A percentile compares a stretch with the other conserved stretches of the same genome.
Evolutionary conservation across 2,113 vertebrate genomes (phyloP).

Genomic region (Neodontobutis hainanensis): DNA sequence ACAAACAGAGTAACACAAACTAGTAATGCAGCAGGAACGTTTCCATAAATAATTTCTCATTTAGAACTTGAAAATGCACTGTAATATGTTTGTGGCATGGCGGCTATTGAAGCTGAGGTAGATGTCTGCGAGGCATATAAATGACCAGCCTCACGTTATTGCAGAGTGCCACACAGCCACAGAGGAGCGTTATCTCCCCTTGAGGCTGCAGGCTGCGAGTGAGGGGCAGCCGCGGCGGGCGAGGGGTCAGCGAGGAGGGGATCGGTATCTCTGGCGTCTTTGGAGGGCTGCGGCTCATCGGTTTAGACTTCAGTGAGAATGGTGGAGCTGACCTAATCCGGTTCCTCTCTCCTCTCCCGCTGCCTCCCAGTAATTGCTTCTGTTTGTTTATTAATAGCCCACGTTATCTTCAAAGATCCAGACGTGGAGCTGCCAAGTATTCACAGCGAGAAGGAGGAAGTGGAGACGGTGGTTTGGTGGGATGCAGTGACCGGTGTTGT

Average conservation of each 20-base stretch:
- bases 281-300: constrained; percentile 76
- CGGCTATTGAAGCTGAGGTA: not conserved
- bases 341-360: constrained; percentile 62
- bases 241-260: constrained; percentile 65
- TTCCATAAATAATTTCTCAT: too few species aligned
- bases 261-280: constrained; percentile 72
- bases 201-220: constrained; percentile 51
- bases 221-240: constrained; percentile 55
- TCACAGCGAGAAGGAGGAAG: constrained; percentile 46
- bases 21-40: too few species aligned
- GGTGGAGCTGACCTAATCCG: constrained; percentile 39
- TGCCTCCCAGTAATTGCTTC: constrained; percentile 78
- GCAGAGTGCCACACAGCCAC: constrained; percentile 7
- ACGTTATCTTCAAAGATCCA: constrained; percentile 86
- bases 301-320: constrained; percentile 75
- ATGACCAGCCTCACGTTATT: not conserved
- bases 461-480: not conserved
- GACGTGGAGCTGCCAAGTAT: constrained; percentile 71
- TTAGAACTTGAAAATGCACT: too few species aligned
- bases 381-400: constrained; percentile 83
- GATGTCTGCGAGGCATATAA: constrained; percentile 8
- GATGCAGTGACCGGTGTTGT: constrained; percentile 18
- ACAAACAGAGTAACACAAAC: too few species aligned
- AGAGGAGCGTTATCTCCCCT: constrained; percentile 58
- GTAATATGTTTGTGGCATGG: too few species aligned